phyloP scores from a whole-genome alignment of 2,113 vertebrate genomes.

The Egretta garzetta region DNA sequence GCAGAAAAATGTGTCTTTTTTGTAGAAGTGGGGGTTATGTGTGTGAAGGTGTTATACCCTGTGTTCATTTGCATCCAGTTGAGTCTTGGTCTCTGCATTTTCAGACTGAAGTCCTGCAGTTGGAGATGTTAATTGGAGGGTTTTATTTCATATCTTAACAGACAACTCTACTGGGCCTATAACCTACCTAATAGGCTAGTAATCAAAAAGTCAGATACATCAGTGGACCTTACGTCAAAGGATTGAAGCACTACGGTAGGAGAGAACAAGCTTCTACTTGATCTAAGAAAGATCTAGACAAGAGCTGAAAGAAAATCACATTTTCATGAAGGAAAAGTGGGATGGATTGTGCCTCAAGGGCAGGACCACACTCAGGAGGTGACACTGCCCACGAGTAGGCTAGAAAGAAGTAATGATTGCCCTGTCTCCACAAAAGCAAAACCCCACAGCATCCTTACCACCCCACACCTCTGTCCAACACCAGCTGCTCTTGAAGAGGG shows the following conservation, averaged over 20 bases:
- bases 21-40: background rate
- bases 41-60: no score
- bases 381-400: background rate
- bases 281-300: background rate
- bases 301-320: background rate
- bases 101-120: background rate
- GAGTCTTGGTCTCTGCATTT: background rate
- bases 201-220: background rate
- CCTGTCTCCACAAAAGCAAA: background rate
- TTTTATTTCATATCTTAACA: background rate
- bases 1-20: background rate
- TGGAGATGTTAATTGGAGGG: background rate
- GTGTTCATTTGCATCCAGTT: no score
- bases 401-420: background rate
- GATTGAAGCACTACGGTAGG: background rate
- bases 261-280: background rate
- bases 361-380: background rate
- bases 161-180: background rate
- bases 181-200: background rate
- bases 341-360: background rate
- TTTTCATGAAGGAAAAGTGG: background rate
- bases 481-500: background rate
- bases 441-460: background rate
- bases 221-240: background rate
- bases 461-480: fast-evolving